Evolutionary conservation across 1,140 invertebrate genomes (phyloP).

Genomic region (Trachymyrmex cornetzi): DNA sequence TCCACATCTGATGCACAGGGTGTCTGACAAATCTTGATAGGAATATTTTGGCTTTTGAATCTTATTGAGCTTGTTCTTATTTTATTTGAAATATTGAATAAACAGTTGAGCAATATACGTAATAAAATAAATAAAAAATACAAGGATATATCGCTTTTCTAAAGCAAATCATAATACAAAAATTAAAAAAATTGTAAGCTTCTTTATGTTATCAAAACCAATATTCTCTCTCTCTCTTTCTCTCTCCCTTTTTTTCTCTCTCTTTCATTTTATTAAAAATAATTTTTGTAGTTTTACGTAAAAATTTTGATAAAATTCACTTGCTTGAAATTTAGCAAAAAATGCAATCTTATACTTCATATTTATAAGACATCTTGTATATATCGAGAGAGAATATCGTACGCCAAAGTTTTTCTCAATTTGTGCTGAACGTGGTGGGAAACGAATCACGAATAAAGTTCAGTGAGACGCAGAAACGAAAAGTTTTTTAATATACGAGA

Average conservation of each 20-base stretch:
- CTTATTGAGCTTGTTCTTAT: not conserved
- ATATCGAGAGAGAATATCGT: constrained; percentile 29
- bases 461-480: constrained; percentile 59
- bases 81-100: not conserved
- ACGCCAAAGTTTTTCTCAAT: constrained; percentile 66
- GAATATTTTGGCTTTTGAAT: not conserved
- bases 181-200: not conserved
- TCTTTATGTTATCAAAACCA: not conserved
- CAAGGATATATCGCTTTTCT: not conserved
- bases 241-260: not conserved
- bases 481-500: constrained; percentile 76
- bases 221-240: not conserved
- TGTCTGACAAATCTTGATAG: constrained; percentile 6
- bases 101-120: not conserved
- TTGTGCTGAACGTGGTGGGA: constrained; percentile 59
- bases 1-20: constrained; percentile 10
- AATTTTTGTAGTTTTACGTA: not conserved
- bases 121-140: not conserved
- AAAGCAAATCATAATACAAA: not conserved
- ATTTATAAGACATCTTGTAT: constrained; percentile 11
- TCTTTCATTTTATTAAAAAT: not conserved
- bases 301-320: not conserved
- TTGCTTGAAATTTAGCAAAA: not conserved
- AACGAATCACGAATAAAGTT: constrained; percentile 69
- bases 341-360: not conserved